Evolutionary conservation across 2,113 vertebrate species (phyloP).

Genomic region (Choloepus hoffmanni): DNA sequence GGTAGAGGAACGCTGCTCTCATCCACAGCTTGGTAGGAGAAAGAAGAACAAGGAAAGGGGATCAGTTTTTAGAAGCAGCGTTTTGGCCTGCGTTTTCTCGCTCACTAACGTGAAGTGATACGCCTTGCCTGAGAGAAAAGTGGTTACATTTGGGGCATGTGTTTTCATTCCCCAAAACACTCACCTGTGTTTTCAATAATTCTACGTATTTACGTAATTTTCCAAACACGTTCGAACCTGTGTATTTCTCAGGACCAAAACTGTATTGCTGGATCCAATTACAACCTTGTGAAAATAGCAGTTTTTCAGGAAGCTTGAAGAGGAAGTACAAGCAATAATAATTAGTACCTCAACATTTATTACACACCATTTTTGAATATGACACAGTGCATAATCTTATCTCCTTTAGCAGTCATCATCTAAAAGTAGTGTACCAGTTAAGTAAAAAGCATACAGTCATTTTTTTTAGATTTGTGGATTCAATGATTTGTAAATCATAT

Average conservation of each 20-base stretch:
- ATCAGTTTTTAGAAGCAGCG: neutral
- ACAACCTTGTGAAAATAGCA: slow-evolving; percentile 91
- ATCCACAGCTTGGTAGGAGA: neutral
- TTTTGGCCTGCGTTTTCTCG: neutral
- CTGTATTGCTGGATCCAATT: slow-evolving; percentile 92
- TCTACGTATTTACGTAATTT: slow-evolving; percentile 91
- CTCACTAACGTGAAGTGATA: fast-evolving
- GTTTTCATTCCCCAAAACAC: slow-evolving; percentile 41
- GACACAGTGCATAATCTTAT: neutral
- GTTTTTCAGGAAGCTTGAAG: slow-evolving; percentile 89
- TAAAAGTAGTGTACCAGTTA: neutral
- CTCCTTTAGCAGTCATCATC: neutral
- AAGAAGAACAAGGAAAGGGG: neutral
- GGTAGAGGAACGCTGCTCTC: fast-evolving
- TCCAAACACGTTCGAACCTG: slow-evolving; percentile 87
- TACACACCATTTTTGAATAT: too few relatives aligned
- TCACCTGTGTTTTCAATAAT: slow-evolving; percentile 87
- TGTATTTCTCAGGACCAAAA: slow-evolving; percentile 90
- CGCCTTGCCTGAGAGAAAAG: fast-evolving
- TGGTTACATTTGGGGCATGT: fast-evolving
- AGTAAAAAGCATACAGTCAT: neutral
- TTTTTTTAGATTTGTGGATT: slow-evolving; percentile 15
- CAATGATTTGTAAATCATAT: neutral
- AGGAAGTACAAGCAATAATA: slow-evolving; percentile 55
- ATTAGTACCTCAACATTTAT: neutral